Percentiles rank a stretch among this genome's conserved stretches.
phyloP scores from a whole-genome alignment of 2,113 vertebrate genomes.

The Labeo catla region DNA sequence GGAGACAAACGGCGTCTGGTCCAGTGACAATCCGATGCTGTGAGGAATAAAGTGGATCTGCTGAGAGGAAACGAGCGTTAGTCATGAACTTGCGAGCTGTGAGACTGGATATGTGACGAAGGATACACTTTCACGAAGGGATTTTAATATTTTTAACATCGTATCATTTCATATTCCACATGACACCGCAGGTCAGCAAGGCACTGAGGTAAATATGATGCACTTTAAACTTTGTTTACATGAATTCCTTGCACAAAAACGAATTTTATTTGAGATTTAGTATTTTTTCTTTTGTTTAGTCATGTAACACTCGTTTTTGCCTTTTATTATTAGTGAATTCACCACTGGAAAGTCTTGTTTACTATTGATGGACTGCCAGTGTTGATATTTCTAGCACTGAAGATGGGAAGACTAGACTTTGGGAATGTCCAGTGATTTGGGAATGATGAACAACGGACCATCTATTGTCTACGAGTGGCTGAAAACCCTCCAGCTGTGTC shows the following conservation, averaged over 20 bases:
- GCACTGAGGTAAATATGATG: not conserved
- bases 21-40: not conserved
- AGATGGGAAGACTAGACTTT: slow-evolving; percentile 24
- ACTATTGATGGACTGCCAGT: not conserved
- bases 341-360: not conserved
- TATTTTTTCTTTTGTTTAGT: not conserved
- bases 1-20: not conserved
- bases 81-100: not conserved
- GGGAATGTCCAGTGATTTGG: slow-evolving; percentile 29
- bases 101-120: not conserved
- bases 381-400: not conserved
- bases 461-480: slow-evolving; percentile 95
- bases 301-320: not conserved
- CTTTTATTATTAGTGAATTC: not conserved
- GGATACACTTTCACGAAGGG: not conserved
- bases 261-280: not conserved
- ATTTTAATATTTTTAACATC: not conserved
- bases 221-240: slow-evolving; percentile 26
- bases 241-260: not conserved
- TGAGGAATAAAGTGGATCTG: not conserved
- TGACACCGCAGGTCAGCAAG: not conserved
- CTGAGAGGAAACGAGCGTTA: not conserved
- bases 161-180: not conserved
- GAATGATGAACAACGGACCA: slow-evolving; percentile 82
- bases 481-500: slow-evolving; percentile 85